Percentiles rank a stretch among this genome's conserved stretches.
phyloP scores from a whole-genome alignment of 2,113 vertebrate genomes.

The Ascaphus truei region DNA sequence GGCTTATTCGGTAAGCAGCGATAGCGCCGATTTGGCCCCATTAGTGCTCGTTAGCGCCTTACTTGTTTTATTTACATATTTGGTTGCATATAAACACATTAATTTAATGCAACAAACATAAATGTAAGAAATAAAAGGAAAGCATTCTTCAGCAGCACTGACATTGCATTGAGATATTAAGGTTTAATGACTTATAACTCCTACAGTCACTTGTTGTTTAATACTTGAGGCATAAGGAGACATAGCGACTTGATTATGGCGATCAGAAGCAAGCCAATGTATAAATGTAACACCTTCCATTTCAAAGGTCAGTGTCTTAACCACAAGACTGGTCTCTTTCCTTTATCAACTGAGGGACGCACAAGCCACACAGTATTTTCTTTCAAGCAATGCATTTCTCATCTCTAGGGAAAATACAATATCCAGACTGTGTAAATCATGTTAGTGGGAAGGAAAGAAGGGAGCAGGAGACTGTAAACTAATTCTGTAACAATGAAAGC shows the following conservation, averaged over 20 bases:
- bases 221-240: neutral
- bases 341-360: neutral
- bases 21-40: too few relatives aligned
- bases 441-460: neutral
- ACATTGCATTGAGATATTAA: too few relatives aligned
- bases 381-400: neutral
- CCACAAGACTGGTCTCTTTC: neutral
- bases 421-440: slow-evolving; percentile 15
- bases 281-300: neutral
- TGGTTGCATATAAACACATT: too few relatives aligned
- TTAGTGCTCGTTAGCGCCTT: too few relatives aligned
- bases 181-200: neutral
- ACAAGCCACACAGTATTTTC: neutral
- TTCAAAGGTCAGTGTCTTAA: neutral
- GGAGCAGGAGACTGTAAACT: slow-evolving; percentile 19
- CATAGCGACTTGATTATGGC: neutral
- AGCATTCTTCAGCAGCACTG: too few relatives aligned
- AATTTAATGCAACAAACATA: too few relatives aligned
- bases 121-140: too few relatives aligned
- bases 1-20: too few relatives aligned
- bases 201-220: too few relatives aligned
- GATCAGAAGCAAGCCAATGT: neutral
- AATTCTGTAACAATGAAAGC: slow-evolving; percentile 9
- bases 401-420: neutral
- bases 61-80: too few relatives aligned